Percentiles rank a stretch among this genome's conserved stretches.
Evolutionary conservation across 2,888 invertebrate genomes (phyloP).

Genomic region (Griposia aprilina): DNA sequence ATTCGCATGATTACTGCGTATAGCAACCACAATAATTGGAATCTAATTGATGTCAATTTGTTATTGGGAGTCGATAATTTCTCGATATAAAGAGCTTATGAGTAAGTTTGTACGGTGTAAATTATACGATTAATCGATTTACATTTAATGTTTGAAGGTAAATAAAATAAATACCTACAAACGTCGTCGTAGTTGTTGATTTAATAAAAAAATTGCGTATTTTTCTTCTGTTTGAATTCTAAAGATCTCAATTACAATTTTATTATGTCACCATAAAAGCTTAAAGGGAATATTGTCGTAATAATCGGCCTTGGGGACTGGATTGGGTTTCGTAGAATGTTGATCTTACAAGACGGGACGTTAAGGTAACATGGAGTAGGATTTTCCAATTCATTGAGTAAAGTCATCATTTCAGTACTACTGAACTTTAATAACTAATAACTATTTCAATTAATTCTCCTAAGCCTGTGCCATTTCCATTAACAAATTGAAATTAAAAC

Average conservation of each 20-base stretch:
- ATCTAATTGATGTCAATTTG: constrained; percentile 84
- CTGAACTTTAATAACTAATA: neutral
- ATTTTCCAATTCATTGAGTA: neutral
- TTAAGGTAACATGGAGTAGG: neutral
- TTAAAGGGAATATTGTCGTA: neutral
- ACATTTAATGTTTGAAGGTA: neutral
- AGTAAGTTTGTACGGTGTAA: constrained; percentile 34
- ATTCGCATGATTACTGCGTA: constrained; percentile 82
- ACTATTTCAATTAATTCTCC: neutral
- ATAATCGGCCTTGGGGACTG: neutral
- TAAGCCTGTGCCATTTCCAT: neutral
- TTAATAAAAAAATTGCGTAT: neutral
- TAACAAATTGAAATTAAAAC: neutral
- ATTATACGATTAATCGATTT: constrained; percentile 32
- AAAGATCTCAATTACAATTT: neutral
- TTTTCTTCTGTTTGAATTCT: neutral
- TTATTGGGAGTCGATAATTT: constrained; percentile 69
- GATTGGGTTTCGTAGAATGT: neutral
- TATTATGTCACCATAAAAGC: neutral
- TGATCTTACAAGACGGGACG: neutral
- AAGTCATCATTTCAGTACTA: neutral
- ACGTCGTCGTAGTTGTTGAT: too few species aligned
- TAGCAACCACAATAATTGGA: constrained; percentile 77
- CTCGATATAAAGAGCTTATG: constrained; percentile 51
- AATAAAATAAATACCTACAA: neutral